Percentiles rank a stretch among this genome's conserved stretches.
phyloP scores from a whole-genome alignment of 2,797 vertebrate genomes.

The Pelochelys cantorii region DNA sequence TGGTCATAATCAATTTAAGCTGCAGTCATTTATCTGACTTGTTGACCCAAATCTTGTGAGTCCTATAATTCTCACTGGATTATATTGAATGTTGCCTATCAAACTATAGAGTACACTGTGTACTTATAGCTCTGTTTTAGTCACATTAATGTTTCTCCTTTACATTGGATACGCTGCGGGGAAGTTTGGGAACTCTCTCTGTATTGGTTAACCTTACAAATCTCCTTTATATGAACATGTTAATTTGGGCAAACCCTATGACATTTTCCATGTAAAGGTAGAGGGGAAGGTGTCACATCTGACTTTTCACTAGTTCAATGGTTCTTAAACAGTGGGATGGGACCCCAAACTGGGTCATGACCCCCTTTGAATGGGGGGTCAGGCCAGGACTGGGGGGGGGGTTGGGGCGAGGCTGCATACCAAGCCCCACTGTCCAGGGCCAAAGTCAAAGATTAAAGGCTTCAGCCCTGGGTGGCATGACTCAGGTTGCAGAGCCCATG shows the following conservation, averaged over 20 bases:
- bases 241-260: constrained; percentile 6
- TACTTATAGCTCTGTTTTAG: neutral
- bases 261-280: neutral
- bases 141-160: neutral
- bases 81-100: neutral
- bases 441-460: too few species aligned
- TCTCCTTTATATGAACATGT: accelerated
- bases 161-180: neutral
- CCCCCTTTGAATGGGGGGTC: too few species aligned
- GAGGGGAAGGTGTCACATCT: constrained; percentile 7
- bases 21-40: neutral
- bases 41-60: neutral
- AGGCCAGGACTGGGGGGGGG: too few species aligned
- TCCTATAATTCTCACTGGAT: neutral
- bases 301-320: neutral
- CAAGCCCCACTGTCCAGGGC: too few species aligned
- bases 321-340: too few species aligned
- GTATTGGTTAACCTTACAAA: accelerated
- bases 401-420: too few species aligned
- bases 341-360: too few species aligned
- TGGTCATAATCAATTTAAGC: neutral
- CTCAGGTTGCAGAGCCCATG: too few species aligned
- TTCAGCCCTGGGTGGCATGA: too few species aligned
- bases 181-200: neutral
- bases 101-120: neutral